Evolutionary conservation across 2,797 vertebrate genomes (phyloP), one percentile per base, ranked within the genome.

Genomic region (Anableps anableps): DNA sequence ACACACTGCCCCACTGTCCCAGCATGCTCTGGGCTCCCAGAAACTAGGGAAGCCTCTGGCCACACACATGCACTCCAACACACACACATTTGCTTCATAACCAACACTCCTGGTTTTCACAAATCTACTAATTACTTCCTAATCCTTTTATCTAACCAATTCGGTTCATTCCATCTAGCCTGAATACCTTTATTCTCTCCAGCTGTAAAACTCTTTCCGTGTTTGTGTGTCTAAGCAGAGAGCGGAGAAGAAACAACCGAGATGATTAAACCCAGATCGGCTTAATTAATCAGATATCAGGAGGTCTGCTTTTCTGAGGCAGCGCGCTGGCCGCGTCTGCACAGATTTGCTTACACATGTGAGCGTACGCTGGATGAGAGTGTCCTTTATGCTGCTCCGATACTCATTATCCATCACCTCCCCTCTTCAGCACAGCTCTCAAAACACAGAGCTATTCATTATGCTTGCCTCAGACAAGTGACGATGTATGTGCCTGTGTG

Each of bases 251-350:
- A 87, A 89, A 88, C 84, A 87, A 87, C 84, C 76, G 81, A 76
- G 86, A 85, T 87, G 90, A 92, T 93, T 93, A 91, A 88, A 92
- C 84, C 82, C 81, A 86, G 86, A 88, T 91, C 92, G 91, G 92
- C 91, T 93, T 93, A 94, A 94, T 94, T 95, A 94, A 94, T 93
- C 88, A 94, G 88, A 91, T 92, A 92, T 91, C 91, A 92, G 90
- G 85, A 79, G 80, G 86, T 85, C 81, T 85, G 80, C 79, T 79
- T 90, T 92, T 90, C 74, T 77, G 86, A 88, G 86, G 62, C 77
- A 74, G 77, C 81, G 82, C 81, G 83, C 82, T 83, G 79, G 88
- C 85, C 76, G 75, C 70, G 72, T 82, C 72, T 79, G 74, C 72
- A 75, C 76, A 76, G 48, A 66, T 88, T 82, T 82, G 85, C 9